These are phyloP conservation scores for Clarias batrachus DNA, from an alignment of 2,113 vertebrate species.

Conservation along the genomic window DNA sequence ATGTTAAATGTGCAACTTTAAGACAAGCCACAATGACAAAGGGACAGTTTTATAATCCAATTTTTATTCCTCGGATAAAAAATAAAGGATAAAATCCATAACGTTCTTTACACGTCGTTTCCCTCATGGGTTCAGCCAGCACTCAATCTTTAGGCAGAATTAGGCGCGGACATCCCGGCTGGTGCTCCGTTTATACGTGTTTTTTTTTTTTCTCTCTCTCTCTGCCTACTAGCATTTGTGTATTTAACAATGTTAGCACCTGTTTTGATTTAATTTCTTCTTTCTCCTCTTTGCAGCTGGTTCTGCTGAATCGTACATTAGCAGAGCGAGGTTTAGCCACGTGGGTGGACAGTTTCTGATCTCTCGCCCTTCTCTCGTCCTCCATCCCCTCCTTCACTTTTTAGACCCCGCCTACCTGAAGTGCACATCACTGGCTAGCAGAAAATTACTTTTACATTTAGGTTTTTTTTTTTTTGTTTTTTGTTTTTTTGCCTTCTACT, in stretches of 20 bases:
- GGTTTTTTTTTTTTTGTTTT: slow-evolving; percentile 20
- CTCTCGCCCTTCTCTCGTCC: slow-evolving; percentile 19
- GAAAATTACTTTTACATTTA: slow-evolving; percentile 41
- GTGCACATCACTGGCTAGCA: slow-evolving; percentile 56
- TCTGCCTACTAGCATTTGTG: not conserved
- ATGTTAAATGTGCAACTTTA: not conserved
- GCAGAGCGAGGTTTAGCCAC: slow-evolving; percentile 86
- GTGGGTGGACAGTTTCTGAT: slow-evolving; percentile 89
- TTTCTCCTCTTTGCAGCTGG: slow-evolving; percentile 69
- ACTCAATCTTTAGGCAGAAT: not conserved
- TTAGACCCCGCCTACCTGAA: slow-evolving; percentile 29
- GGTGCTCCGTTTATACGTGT: not conserved
- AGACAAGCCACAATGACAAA: not conserved
- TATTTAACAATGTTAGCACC: too few species aligned
- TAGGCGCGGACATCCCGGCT: not conserved
- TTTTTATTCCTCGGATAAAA: not conserved
- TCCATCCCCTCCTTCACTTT: slow-evolving; percentile 18
- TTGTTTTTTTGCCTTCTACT: slow-evolving; percentile 23
- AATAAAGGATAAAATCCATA: not conserved
- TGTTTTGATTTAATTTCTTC: not conserved
- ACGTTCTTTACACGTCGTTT: not conserved
- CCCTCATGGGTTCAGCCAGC: not conserved
- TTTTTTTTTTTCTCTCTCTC: too few species aligned
- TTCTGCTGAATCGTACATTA: slow-evolving; percentile 86
- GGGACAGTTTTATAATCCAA: not conserved